Evolutionary conservation across 2,113 vertebrate genomes (phyloP), one percentile per base, ranked within the genome.

Genomic region (human): DNA sequence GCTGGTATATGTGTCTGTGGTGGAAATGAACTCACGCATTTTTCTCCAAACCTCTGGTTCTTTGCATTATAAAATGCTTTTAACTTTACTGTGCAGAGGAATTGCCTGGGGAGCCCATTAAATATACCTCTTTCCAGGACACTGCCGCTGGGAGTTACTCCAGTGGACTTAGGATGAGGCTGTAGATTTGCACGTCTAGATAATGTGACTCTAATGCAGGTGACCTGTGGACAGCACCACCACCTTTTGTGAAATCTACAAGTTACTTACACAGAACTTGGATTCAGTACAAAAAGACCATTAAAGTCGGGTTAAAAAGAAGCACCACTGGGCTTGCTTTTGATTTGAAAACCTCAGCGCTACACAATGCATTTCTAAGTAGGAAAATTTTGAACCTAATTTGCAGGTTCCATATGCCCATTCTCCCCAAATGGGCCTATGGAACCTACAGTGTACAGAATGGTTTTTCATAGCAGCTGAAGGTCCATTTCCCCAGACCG

Each of bases 31-130:
- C 48, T 92, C 20, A 1, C 6, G 12, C 30, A 16, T 72, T 70
- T 93, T 64, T 43, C 23, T 85, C 55, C n/a, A 80, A 64, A 61
- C 85, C 30, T 52, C n/a, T 45, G 32, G 17, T 45, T 89, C 61
- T 96, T 92, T 95, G 70, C 59, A 9, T 76, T 82, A 30, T 23
- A 5, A 40, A 52, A 12, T 93, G 81, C n/a, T 82, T 32, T 76
- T 25, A 68, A 82, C 40, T 80, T 75, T 18, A 38, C 23, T 27
- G 17, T 45, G 55, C 45, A 23, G 22, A 50, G 64, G 38, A 35
- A 22, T 92, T 79, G 6, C 7, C 27, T 45, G 32, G 35, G 30
- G 78, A 48, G 0, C 27, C 27, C 43, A 6, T 43, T 85, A 25
- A 73, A 35, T 40, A 22, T 7, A 32, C 27, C 10, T 81, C 27